Evolutionary conservation across 2,888 invertebrate species (phyloP), one percentile per base, ranked within the genome.

Genomic region (Orthosia incerta): DNA sequence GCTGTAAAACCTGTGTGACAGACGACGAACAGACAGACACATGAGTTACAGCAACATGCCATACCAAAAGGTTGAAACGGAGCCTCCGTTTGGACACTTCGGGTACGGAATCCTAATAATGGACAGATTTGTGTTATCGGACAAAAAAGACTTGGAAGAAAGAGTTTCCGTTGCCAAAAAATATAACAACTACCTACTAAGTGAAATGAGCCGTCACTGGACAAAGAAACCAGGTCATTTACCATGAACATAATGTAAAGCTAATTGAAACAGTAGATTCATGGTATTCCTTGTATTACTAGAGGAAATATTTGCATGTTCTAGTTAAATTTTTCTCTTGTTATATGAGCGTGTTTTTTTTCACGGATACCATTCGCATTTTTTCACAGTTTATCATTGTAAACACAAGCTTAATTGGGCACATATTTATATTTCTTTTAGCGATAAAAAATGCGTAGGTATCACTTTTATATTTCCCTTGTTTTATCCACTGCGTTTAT

Each of bases 201-300:
- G 56, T 50, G 56, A 56, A 74, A 75, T 75, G 75, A 75, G 26
- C 39, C 62, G 48, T 71, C 23, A 59, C 46, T 39, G 57, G 26
- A 57, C 18, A 62, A 71, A 39, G 31, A 71, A 74, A 61, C 60
- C 18, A 70, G 76, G 76, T 1, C 76, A 61, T n/a, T 15, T 1
- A 23, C 55, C 20, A 45, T 69, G 51, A 51, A 46, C n/a, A n/a
- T 63, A 71, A 76, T 63, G 39, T 57, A 63, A 77, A 63, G 46
- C 57, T 62, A 71, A 71, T 71, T 62, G 61, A 70, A 70, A 48
- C 70, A 62, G 51, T 62, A 69, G 56, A 16, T 31, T 70, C 15
- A 50, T 26, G 51, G 15, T 45, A 68, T 48, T 12, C 23, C 39
- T 53, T 59, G 76, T 53, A 48, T 18, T 9, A 20, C 15, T 18